These are phyloP conservation scores for Sebastes iracundus DNA, from an alignment of 2,797 vertebrate species.

Conservation along the genomic window DNA sequence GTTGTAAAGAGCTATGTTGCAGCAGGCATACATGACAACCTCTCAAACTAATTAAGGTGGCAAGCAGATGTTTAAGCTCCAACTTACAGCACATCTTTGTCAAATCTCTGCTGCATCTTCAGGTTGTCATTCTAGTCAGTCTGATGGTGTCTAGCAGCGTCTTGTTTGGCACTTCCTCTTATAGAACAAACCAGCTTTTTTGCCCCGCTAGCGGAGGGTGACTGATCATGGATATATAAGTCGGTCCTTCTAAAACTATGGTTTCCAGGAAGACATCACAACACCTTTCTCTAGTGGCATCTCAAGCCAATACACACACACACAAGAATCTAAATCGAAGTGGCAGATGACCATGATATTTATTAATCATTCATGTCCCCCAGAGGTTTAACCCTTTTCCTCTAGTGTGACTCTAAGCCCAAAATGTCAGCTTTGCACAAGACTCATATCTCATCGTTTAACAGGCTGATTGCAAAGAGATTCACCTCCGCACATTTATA, in stretches of 20 bases:
- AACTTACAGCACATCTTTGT: conserved; percentile 14
- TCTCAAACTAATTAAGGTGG: conserved; percentile 46
- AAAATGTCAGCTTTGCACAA: background rate
- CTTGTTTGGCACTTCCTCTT: conserved; percentile 3
- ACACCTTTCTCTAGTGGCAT: background rate
- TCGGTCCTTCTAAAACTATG: background rate
- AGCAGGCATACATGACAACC: conserved; percentile 12
- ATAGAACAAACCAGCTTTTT: background rate
- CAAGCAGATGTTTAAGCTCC: conserved; percentile 65
- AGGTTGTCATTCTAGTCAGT: conserved; percentile 33
- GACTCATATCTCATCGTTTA: background rate
- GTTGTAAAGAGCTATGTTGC: background rate
- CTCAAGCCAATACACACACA: background rate
- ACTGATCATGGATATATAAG: background rate
- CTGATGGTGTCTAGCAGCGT: conserved; percentile 3
- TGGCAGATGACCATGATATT: background rate
- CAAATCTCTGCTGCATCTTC: conserved; percentile 37
- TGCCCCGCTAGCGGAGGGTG: background rate
- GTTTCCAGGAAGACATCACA: background rate
- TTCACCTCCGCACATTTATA: background rate
- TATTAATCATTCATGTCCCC: background rate
- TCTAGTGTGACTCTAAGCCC: background rate
- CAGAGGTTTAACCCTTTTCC: background rate
- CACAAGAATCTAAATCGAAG: background rate
- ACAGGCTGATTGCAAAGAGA: background rate